Conservation (phyloP, 1,140 invertebrate genomes). For the Drosophila bifasciata region DNA sequence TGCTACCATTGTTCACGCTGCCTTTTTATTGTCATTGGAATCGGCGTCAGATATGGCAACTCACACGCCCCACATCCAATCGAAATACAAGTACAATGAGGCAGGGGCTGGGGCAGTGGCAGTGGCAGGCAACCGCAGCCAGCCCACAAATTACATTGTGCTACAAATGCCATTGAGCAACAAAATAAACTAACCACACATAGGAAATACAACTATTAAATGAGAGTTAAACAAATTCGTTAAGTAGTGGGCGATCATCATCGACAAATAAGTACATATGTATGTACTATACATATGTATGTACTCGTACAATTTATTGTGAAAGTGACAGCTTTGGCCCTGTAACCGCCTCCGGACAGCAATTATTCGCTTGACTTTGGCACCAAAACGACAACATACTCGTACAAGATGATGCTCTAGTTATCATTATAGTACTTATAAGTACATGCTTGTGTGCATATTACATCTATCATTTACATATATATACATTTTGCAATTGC, state of each 20-base stretch:
- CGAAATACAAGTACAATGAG: constrained; percentile 16
- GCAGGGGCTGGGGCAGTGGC: too few species aligned
- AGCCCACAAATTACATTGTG: constrained; percentile 30
- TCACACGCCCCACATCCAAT: constrained; percentile 54
- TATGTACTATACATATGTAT: too few species aligned
- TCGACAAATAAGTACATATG: constrained; percentile 8
- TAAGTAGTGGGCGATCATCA: constrained; percentile 58
- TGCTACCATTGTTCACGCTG: constrained; percentile 15
- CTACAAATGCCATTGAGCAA: constrained; percentile 47
- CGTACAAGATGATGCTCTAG: constrained; percentile 36
- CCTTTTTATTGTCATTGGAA: constrained; percentile 44
- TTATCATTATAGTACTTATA: constrained; percentile 18
- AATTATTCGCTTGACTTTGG: constrained; percentile 72
- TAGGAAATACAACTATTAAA: constrained; percentile 55
- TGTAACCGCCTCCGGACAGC: constrained; percentile 54
- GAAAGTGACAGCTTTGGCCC: constrained; percentile 50
- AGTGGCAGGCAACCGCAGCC: constrained; percentile 36
- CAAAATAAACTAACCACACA: constrained; percentile 1
- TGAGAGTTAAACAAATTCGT: constrained; percentile 58
- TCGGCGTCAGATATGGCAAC: constrained; percentile 59
- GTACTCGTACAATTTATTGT: constrained; percentile 20
- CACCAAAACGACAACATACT: constrained; percentile 41
- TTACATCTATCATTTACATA: constrained; percentile 15
- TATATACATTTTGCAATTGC: constrained; percentile 5
- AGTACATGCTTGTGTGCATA: constrained; percentile 5